phyloP scores from a whole-genome alignment of 2,113 vertebrate species.

The Gallinago paraguaiae region DNA sequence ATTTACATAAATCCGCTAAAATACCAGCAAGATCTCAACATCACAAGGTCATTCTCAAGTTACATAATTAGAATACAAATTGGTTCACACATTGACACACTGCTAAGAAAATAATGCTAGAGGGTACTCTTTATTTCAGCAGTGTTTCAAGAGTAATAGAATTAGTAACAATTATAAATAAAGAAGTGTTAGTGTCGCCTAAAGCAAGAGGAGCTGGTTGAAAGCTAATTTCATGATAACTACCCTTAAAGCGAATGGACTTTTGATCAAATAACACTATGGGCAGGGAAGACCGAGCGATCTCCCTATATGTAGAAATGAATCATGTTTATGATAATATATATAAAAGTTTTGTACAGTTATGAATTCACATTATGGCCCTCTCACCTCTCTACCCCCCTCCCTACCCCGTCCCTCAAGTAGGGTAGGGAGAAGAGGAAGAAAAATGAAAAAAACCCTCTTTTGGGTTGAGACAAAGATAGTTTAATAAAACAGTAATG shows the following conservation, averaged over 20 bases:
- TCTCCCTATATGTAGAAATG: background rate
- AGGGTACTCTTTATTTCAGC: slow-evolving; percentile 3
- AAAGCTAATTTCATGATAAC: background rate
- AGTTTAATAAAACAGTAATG: background rate
- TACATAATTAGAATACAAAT: slow-evolving; percentile 53
- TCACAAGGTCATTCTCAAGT: slow-evolving; percentile 19
- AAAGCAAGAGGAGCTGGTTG: background rate
- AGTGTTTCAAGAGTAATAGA: slow-evolving; percentile 46
- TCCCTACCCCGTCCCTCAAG: background rate
- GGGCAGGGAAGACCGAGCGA: background rate
- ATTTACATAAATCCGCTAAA: slow-evolving; percentile 4
- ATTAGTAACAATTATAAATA: slow-evolving; percentile 44
- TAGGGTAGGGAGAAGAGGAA: background rate
- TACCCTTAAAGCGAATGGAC: background rate
- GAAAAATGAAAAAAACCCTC: background rate
- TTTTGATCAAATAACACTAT: background rate
- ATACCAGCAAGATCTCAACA: background rate
- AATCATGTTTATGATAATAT: background rate
- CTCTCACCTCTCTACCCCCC: no score
- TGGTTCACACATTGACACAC: slow-evolving; percentile 8
- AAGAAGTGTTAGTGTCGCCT: background rate
- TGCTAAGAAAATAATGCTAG: slow-evolving; percentile 46
- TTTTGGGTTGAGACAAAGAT: background rate
- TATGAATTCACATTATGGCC: background rate
- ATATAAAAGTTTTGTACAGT: background rate